Percentiles rank a stretch among this genome's conserved stretches.
phyloP scores from a whole-genome alignment of 2,113 vertebrate species.

The Tauraco erythrolophus region DNA sequence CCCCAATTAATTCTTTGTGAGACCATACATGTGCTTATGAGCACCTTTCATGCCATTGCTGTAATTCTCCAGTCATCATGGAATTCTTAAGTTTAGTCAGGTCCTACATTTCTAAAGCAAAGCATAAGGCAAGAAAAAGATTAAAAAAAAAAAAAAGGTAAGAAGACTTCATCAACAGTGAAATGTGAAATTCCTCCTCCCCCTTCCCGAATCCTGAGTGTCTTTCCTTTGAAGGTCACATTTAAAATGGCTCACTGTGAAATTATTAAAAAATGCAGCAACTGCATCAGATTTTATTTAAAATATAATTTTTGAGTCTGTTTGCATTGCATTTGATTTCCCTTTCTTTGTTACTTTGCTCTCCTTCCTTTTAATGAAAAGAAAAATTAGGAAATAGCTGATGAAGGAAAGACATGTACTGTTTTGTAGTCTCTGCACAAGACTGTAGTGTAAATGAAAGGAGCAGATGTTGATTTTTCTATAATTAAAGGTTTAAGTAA shows the following conservation, averaged over 20 bases:
- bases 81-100: neutral
- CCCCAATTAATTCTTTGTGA: neutral
- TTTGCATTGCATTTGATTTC: neutral
- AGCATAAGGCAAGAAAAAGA: neutral
- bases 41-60: neutral
- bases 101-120: neutral
- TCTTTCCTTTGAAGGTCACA: neutral
- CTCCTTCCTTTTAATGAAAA: neutral
- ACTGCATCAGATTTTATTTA: neutral
- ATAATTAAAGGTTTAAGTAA: neutral
- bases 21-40: neutral
- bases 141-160: neutral
- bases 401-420: neutral
- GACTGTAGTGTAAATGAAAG: neutral
- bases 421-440: neutral
- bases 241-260: neutral
- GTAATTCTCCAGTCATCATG: neutral
- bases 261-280: neutral
- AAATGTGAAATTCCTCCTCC: neutral
- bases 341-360: neutral
- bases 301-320: neutral
- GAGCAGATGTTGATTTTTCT: neutral
- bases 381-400: neutral
- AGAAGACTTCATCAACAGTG: neutral
- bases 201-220: neutral